These are phyloP conservation scores for Gorsachius goisagi DNA, from an alignment of 2,113 vertebrate genomes.

Conservation along the genomic window DNA sequence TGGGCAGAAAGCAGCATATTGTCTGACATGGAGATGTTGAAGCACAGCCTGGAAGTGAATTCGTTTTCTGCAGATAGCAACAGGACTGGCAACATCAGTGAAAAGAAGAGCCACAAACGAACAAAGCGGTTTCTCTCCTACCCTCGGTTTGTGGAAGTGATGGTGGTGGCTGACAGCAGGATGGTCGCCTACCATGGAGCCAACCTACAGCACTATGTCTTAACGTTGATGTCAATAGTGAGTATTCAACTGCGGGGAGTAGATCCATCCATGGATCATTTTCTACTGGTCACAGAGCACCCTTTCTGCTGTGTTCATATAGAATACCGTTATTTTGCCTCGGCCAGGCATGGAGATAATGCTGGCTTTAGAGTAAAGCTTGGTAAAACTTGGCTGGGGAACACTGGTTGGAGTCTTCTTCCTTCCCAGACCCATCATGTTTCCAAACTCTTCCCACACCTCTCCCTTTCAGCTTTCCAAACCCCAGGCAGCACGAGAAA, in stretches of 20 bases:
- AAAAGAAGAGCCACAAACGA: constrained; percentile 83
- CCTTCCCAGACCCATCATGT: rapidly evolving
- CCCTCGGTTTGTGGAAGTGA: constrained; percentile 96
- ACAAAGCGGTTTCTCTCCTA: constrained; percentile 95
- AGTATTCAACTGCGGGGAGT: constrained; percentile 68
- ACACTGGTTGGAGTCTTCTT: background rate
- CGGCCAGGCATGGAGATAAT: background rate
- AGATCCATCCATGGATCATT: rapidly evolving
- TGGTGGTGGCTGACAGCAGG: constrained; percentile 96
- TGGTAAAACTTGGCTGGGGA: background rate
- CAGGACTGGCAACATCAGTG: constrained; percentile 70
- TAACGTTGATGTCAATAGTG: constrained; percentile 98
- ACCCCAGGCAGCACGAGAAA: background rate
- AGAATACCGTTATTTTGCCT: background rate
- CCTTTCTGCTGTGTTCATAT: rapidly evolving
- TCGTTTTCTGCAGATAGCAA: constrained; percentile 60
- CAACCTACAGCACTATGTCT: constrained; percentile 95
- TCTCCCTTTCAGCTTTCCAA: background rate
- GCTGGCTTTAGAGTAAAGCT: background rate
- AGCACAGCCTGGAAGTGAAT: constrained; percentile 65
- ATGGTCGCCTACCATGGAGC: constrained; percentile 94
- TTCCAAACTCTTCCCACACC: background rate
- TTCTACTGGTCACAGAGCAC: background rate
- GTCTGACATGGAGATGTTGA: constrained; percentile 77
- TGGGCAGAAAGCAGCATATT: constrained; percentile 60